Percentiles rank a stretch among this genome's conserved stretches.
Evolutionary conservation across 2,888 invertebrate species (phyloP).

Genomic region (Microdon myrmicae): DNA sequence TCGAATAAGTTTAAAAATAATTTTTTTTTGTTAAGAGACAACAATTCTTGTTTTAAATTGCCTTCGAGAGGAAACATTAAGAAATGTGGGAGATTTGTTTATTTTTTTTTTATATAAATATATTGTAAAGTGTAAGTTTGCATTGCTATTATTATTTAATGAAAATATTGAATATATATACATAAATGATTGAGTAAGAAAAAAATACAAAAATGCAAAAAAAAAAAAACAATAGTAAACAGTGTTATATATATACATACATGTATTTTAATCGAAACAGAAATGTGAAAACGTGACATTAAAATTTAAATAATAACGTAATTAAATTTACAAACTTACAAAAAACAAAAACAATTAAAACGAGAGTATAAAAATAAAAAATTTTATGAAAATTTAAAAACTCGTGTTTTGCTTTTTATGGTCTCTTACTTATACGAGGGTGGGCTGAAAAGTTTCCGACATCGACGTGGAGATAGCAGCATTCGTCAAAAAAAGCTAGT

Average conservation of each 20-base stretch:
- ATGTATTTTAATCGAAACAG: conserved; percentile 64
- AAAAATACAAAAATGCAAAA: conserved; percentile 37
- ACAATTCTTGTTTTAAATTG: no score
- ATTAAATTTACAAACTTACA: conserved; percentile 64
- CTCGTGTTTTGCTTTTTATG: not conserved
- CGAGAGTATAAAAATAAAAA: conserved; percentile 60
- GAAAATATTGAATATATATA: conserved; percentile 51
- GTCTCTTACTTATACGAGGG: no score
- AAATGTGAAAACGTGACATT: conserved; percentile 51
- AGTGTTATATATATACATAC: conserved; percentile 63
- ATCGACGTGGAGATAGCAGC: no score
- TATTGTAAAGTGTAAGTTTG: conserved; percentile 44
- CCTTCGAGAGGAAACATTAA: conserved; percentile 17
- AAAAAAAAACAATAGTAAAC: conserved; percentile 56
- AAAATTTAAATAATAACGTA: conserved; percentile 62
- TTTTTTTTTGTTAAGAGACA: conserved; percentile 22
- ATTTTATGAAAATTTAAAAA: conserved; percentile 48
- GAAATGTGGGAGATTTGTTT: conserved; percentile 49
- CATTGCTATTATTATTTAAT: conserved; percentile 38
- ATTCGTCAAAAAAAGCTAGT: no score
- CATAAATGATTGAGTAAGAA: conserved; percentile 43
- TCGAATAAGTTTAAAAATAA: conserved; percentile 9
- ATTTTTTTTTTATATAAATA: conserved; percentile 29
- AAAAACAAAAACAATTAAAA: conserved; percentile 46
- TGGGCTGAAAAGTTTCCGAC: no score